phyloP scores from a whole-genome alignment of 2,113 vertebrate genomes.

The Ibidorhyncha struthersii region DNA sequence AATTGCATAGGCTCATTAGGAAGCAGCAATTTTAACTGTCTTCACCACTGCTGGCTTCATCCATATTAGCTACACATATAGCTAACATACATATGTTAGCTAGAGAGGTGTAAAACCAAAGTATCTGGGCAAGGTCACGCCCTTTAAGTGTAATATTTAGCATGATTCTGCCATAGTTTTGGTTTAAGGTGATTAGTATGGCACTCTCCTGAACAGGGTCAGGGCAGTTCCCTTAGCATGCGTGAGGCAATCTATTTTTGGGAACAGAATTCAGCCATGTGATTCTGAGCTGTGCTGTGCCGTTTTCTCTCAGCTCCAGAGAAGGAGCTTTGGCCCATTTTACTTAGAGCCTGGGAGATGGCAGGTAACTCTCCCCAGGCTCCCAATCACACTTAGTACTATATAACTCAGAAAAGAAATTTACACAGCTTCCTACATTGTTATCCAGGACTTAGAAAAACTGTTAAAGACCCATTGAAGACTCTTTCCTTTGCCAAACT shows the following conservation, averaged over 20 bases:
- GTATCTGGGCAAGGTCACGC: neutral
- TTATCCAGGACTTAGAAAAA: neutral
- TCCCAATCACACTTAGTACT: neutral
- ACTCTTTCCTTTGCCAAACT: neutral
- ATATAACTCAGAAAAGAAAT: neutral
- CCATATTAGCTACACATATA: neutral
- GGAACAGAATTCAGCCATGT: neutral
- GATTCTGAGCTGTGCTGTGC: neutral
- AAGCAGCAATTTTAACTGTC: neutral
- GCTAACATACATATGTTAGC: neutral
- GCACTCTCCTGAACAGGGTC: neutral
- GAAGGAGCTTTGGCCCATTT: neutral
- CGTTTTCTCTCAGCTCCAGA: neutral
- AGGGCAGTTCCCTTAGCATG: neutral
- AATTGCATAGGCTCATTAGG: neutral
- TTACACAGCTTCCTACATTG: neutral
- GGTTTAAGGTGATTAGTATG: neutral
- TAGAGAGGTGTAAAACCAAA: neutral
- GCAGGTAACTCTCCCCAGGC: neutral
- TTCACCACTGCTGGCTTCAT: neutral
- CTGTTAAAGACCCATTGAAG: too few relatives aligned
- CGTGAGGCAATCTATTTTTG: neutral
- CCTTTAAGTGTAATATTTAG: neutral
- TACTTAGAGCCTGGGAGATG: neutral
- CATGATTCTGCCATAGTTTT: neutral